Base-by-base conservation (phyloP, 2,797 vertebrate genomes). In the Phrynocephalus guinanensis region DNA sequence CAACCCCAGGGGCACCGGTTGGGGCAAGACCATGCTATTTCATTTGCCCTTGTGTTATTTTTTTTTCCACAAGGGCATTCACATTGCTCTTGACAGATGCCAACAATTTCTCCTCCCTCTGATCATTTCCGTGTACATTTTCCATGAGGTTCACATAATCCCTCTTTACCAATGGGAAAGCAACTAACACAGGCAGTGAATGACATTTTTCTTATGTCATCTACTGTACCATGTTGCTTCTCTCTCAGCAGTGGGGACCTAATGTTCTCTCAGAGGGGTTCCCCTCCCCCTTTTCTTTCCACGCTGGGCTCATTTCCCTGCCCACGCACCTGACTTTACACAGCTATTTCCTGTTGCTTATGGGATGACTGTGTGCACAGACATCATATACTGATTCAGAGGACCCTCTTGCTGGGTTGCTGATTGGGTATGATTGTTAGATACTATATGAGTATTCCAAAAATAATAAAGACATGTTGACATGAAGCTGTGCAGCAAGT, bases 281-380 rank as follows among this genome's bases (percentile, higher is more conserved):
- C 50, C 16, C 5, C n/a, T 30, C 38, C 11, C 26, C 48, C 9
- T 38, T 66, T 26, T 10, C 22, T 78, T 68, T 18, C 67, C 30
- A 79, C 52, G 38, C 5, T 73, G 67, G 77, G 67, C 44, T 66
- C 18, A 73, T 20, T 28, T 33, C 63, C 56, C 77, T 84, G 33
- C 22, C 77, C 44, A 73, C 38, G 52, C n/a, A 79, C 70, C 68
- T 80, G 38, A 84, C 30, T 73, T 15, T 26, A 22, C 52, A 79
- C 68, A 79, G 77, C 56, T 80, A 68, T 26, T 84, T 79, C 77
- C 87, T 88, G 68, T 73, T 84, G 70, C 66, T 79, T 79, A n/a
- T 79, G 76, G 76, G 68, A 33, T 44, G 63, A 73, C 56, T 66
- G 52, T 84, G 84, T 79, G 33, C 70, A 67, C n/a, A 84, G 68